Evolutionary conservation across 2,888 invertebrate species (phyloP).

Genomic region (Acanthosepion pharaonis): DNA sequence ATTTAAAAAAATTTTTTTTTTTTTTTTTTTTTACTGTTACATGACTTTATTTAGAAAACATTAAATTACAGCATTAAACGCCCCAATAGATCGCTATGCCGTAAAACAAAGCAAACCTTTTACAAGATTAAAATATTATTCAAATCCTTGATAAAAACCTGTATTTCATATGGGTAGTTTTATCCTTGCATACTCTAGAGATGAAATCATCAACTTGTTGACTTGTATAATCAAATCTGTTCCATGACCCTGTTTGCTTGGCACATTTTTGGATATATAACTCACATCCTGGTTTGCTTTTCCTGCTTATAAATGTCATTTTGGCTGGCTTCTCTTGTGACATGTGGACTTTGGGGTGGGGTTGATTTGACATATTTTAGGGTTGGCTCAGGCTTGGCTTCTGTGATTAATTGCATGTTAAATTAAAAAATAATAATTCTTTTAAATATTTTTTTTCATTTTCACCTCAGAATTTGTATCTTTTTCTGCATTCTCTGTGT

Average conservation of each 20-base stretch:
- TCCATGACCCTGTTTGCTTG: background rate
- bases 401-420: background rate
- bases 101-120: too few species aligned
- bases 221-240: background rate
- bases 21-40: too few species aligned
- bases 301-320: background rate
- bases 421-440: background rate
- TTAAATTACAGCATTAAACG: too few species aligned
- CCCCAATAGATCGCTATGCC: too few species aligned
- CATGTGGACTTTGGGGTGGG: background rate
- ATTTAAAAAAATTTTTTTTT: too few species aligned
- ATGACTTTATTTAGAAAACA: too few species aligned
- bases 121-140: too few species aligned
- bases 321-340: background rate
- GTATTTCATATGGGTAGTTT: background rate
- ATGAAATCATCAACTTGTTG: background rate
- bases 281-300: background rate
- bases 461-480: background rate
- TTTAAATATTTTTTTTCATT: background rate
- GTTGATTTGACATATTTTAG: background rate
- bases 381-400: background rate
- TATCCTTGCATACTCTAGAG: background rate
- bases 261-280: constrained; percentile 17
- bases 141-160: too few species aligned
- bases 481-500: too few species aligned